phyloP scores from a whole-genome alignment of 2,797 vertebrate genomes.

The Silurus lanzhouensis region DNA sequence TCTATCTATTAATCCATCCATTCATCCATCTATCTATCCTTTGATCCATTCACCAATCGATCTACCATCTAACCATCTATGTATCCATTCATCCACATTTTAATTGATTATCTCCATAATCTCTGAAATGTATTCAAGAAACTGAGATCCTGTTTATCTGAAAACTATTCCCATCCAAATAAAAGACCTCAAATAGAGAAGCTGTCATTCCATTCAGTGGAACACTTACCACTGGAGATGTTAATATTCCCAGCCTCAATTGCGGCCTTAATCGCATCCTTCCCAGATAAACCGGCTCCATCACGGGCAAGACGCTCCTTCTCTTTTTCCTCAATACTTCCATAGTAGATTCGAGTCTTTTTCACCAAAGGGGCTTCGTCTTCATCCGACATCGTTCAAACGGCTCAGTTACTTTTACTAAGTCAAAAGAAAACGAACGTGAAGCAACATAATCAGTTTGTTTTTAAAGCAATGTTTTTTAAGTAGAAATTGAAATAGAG shows the following conservation, averaged over 20 bases:
- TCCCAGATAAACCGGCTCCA: constrained; percentile 65
- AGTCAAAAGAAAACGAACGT: not conserved
- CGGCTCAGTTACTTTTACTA: not conserved
- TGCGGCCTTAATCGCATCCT: constrained; percentile 84
- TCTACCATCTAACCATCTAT: no score
- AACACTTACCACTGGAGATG: constrained; percentile 84
- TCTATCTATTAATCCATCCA: no score
- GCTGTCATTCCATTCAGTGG: not conserved
- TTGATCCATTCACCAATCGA: no score
- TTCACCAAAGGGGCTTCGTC: constrained; percentile 78
- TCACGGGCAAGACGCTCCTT: constrained; percentile 82
- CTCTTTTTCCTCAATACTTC: constrained; percentile 94
- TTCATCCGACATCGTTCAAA: constrained; percentile 75
- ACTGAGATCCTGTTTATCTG: not conserved
- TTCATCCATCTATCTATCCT: no score
- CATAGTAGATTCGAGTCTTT: constrained; percentile 88
- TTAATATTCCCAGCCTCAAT: constrained; percentile 94
- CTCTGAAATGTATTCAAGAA: not conserved
- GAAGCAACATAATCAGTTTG: not conserved
- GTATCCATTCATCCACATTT: not conserved
- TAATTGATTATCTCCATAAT: not conserved
- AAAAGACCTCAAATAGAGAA: not conserved
- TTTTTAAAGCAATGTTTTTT: not conserved
- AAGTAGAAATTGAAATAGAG: not conserved
- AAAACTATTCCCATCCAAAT: not conserved